phyloP scores from a whole-genome alignment of 2,797 vertebrate genomes.

The Octomys mimax region DNA sequence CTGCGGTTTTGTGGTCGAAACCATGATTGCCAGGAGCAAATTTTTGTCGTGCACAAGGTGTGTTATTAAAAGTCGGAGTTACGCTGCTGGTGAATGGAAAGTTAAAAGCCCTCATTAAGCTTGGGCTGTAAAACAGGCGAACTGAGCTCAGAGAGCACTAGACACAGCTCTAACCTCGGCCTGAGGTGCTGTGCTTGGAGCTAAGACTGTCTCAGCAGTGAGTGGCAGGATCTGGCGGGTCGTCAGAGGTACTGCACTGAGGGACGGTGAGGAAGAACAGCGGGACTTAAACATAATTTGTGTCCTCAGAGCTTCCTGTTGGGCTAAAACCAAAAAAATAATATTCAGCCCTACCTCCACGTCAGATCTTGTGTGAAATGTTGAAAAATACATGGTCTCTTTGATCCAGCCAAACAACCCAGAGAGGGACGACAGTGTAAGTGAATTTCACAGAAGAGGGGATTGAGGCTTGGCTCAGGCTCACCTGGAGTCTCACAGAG shows the following conservation, averaged over 20 bases:
- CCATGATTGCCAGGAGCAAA: constrained; percentile 94
- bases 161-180: constrained; percentile 69
- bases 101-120: constrained; percentile 90
- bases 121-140: constrained; percentile 83
- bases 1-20: constrained; percentile 97
- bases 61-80: constrained; percentile 90
- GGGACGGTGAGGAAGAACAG: neutral
- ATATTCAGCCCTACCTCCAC: neutral
- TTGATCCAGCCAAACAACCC: neutral
- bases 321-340: neutral
- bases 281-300: neutral
- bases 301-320: neutral
- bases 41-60: constrained; percentile 92
- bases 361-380: neutral
- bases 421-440: neutral
- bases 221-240: neutral
- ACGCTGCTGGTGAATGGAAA: constrained; percentile 91
- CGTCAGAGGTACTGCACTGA: neutral
- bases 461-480: neutral
- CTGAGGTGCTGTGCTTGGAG: neutral
- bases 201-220: neutral
- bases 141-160: constrained; percentile 58
- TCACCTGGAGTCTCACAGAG: neutral
- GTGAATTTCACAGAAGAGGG: neutral
- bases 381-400: neutral